Evolutionary conservation across 2,113 vertebrate genomes (phyloP).

Genomic region (Lates calcarifer): DNA sequence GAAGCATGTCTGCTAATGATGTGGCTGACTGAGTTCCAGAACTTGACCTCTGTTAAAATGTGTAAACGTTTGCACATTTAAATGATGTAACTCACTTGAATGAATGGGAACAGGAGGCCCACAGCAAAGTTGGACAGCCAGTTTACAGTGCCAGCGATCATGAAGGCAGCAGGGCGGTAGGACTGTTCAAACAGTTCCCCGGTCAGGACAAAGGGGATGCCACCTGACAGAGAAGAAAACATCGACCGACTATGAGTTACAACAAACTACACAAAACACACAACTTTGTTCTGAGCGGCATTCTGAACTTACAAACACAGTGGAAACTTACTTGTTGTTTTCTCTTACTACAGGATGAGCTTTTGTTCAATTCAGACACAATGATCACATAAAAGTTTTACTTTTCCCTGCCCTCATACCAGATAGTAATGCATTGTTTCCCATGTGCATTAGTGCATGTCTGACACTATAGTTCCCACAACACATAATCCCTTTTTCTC

Average conservation of each 20-base stretch:
- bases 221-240: conserved; percentile 83
- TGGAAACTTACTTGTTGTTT: background rate
- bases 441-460: background rate
- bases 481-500: background rate
- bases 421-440: background rate
- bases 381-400: background rate
- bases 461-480: background rate
- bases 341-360: background rate
- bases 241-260: conserved; percentile 1
- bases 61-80: background rate
- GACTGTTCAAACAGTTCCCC: conserved; percentile 94
- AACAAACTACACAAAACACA: conserved; percentile 12
- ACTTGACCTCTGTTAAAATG: background rate
- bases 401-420: background rate
- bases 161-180: conserved; percentile 90
- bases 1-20: background rate
- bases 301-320: background rate
- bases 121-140: conserved; percentile 94
- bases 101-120: conserved; percentile 94
- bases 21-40: background rate
- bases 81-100: conserved; percentile 87
- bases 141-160: conserved; percentile 91
- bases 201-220: conserved; percentile 94
- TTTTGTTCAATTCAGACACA: background rate
- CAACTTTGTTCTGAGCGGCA: background rate